These are phyloP conservation scores for Otolemur crassicaudatus DNA, from an alignment of 2,797 vertebrate genomes.

Conservation along the genomic window DNA sequence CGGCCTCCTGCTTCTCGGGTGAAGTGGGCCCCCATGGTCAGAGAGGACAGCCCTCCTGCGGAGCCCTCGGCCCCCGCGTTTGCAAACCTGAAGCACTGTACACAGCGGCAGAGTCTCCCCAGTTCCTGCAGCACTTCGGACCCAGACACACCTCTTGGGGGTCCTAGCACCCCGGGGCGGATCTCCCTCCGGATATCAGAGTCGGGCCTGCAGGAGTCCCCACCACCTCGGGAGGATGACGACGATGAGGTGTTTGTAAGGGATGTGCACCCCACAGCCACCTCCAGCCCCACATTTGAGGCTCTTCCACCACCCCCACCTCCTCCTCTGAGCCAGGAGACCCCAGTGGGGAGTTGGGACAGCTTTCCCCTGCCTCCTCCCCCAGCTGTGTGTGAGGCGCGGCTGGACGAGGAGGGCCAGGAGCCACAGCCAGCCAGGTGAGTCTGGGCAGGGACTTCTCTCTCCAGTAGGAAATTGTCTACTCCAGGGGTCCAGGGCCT, in stretches of 20 bases:
- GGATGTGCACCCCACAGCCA: slow-evolving; percentile 54
- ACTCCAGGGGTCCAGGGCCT: background rate
- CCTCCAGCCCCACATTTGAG: background rate
- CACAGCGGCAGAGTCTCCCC: slow-evolving; percentile 70
- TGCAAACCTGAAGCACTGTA: slow-evolving; percentile 37
- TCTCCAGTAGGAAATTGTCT: background rate
- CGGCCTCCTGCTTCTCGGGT: slow-evolving; percentile 60
- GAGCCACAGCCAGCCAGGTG: slow-evolving; percentile 81
- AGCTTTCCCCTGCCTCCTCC: slow-evolving; percentile 80
- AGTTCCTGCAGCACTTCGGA: slow-evolving; percentile 82
- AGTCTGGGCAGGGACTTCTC: slow-evolving; percentile 28
- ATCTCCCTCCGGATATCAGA: slow-evolving; percentile 92
- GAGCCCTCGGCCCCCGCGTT: background rate
- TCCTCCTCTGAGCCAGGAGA: slow-evolving; percentile 52
- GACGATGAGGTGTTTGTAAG: slow-evolving; percentile 92
- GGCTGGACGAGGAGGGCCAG: background rate
- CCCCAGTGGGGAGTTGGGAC: background rate
- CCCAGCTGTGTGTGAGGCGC: background rate
- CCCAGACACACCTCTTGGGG: slow-evolving; percentile 61
- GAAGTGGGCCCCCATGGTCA: slow-evolving; percentile 60
- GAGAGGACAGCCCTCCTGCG: slow-evolving; percentile 61
- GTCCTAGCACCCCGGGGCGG: slow-evolving; percentile 70
- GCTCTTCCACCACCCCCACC: slow-evolving; percentile 68
- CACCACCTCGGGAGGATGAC: slow-evolving; percentile 78
- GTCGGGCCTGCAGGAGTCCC: slow-evolving; percentile 85